Base-by-base conservation (phyloP, 2,113 vertebrate species). In the Pteropus alecto region DNA sequence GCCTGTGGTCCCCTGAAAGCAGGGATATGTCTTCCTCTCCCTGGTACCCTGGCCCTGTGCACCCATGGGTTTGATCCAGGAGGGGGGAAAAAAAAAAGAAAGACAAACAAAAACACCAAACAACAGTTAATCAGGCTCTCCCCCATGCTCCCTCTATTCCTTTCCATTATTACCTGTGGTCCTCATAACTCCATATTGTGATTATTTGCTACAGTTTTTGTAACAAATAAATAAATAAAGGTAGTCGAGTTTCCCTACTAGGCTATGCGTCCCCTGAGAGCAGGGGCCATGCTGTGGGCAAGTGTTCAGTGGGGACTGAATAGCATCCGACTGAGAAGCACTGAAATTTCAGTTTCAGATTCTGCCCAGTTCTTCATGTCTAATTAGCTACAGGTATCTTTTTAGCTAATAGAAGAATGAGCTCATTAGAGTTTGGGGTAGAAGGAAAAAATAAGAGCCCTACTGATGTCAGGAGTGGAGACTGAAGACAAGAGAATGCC, bases 401-500 rank as follows among this genome's bases (percentile, higher is more conserved):
- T 65, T 87, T 87, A 54, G 11, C 68, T 63, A 67, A 73, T 5
- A 48, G 60, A 77, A 87, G 93, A 83, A 56, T 24, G 43, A 3
- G 41, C 95, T 96, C 82, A 41, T 91, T 87, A 74, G 77, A 48
- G 51, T 58, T 71, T 43, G 61, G 65, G 30, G 21, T 38, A 38
- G 43, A 58, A 83, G 41, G 54, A 30, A 35, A 65, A n/a, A 30
- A 14, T 4, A 11, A 33, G 70, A 76, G 58, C 58, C 90, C 88
- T 18, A 33, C n/a, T 9, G 43, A n/a, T 16, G 35, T 22, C 60
- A 70, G 30, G 19, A 10, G 10, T 30, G 48, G 70, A 94, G 94
- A 58, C 22, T 7, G 30, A 93, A 96, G 95, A 97, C 3, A 15
- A 87, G 94, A 93, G 93, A 73, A 63, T 6, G 95, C 96, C 96